These are phyloP conservation scores for Isichthys henryi DNA, from an alignment of 2,113 vertebrate genomes.

Conservation along the genomic window DNA sequence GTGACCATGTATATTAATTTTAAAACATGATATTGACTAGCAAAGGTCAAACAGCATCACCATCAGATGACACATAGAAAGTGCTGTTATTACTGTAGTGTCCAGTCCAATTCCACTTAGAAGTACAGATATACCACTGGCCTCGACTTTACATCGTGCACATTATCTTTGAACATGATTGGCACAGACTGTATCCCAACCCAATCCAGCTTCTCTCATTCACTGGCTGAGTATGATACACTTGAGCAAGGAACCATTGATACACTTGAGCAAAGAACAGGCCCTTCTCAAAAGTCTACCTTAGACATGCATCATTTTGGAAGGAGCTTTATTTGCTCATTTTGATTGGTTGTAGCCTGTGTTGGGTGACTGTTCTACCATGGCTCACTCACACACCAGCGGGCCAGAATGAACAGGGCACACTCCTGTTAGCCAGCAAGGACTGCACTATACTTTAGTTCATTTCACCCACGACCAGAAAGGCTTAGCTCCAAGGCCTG, in stretches of 20 bases:
- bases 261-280: too few relatives aligned
- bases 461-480: not conserved
- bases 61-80: not conserved
- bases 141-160: not conserved
- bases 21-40: not conserved
- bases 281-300: not conserved
- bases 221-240: not conserved
- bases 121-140: not conserved
- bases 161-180: not conserved
- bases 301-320: not conserved
- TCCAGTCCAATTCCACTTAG: not conserved
- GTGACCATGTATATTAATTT: not conserved
- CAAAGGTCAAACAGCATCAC: not conserved
- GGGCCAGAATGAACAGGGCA: not conserved
- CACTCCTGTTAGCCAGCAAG: not conserved
- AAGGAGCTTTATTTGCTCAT: not conserved
- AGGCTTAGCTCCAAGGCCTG: not conserved
- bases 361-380: not conserved
- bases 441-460: not conserved
- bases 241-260: too few relatives aligned
- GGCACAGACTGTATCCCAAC: not conserved
- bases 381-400: not conserved
- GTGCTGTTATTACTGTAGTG: not conserved
- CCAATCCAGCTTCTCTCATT: not conserved
- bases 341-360: not conserved